Percentiles rank a stretch among this genome's conserved stretches.
Evolutionary conservation across 2,888 invertebrate species (phyloP).

Genomic region (Brachyptera risi): DNA sequence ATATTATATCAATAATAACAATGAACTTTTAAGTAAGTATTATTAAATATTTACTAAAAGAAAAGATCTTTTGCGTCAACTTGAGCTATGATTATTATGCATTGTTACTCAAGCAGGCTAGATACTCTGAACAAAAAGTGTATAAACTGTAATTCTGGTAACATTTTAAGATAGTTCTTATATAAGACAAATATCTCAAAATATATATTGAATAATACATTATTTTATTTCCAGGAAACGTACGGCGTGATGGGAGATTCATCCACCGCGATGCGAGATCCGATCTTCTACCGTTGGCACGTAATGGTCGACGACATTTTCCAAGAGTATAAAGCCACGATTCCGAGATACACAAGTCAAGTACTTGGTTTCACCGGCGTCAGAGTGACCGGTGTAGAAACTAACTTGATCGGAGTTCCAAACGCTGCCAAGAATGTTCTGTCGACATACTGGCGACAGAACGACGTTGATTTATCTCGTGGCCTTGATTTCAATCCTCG

Average conservation of each 20-base stretch:
- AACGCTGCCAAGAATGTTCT: slow-evolving; percentile 32
- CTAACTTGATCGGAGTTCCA: background rate
- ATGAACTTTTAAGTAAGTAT: too few relatives aligned
- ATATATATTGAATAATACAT: background rate
- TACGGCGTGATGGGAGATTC: slow-evolving; percentile 81
- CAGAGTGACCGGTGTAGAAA: slow-evolving; percentile 54
- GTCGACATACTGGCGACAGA: slow-evolving; percentile 41
- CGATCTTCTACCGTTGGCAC: slow-evolving; percentile 83
- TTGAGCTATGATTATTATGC: too few relatives aligned
- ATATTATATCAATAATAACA: too few relatives aligned
- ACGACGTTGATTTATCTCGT: slow-evolving; percentile 41
- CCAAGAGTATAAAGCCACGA: slow-evolving; percentile 64
- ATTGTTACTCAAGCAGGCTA: too few relatives aligned
- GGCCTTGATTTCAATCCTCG: slow-evolving; percentile 41
- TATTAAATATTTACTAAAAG: too few relatives aligned
- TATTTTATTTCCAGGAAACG: slow-evolving; percentile 56
- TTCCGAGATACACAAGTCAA: slow-evolving; percentile 59
- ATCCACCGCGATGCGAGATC: slow-evolving; percentile 82
- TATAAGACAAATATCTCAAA: too few relatives aligned
- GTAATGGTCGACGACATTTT: slow-evolving; percentile 74
- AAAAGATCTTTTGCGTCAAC: too few relatives aligned
- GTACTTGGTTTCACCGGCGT: slow-evolving; percentile 63
- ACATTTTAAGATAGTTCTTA: too few relatives aligned
- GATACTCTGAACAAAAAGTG: too few relatives aligned
- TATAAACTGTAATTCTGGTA: too few relatives aligned